These are phyloP conservation scores for Cariama cristata DNA, from an alignment of 2,113 vertebrate species.

Conservation along the genomic window DNA sequence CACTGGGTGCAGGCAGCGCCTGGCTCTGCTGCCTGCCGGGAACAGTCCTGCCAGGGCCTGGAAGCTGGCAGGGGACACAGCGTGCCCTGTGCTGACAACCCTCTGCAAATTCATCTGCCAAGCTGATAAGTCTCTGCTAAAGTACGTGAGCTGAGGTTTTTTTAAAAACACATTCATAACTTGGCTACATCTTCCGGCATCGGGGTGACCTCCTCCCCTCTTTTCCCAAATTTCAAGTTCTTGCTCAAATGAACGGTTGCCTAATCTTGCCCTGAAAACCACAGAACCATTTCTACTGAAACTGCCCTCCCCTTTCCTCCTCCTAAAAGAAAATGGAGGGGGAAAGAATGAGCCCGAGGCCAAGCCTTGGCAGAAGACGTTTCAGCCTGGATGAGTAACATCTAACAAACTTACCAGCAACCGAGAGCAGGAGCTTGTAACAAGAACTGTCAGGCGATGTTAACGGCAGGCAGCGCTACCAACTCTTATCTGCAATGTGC, in stretches of 20 bases:
- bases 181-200: background rate
- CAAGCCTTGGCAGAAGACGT: background rate
- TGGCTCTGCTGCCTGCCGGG: background rate
- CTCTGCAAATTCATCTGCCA: background rate
- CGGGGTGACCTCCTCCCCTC: background rate
- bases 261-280: slow-evolving; percentile 58
- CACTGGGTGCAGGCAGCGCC: background rate
- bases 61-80: background rate
- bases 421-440: background rate
- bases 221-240: slow-evolving; percentile 33
- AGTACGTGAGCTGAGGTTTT: background rate
- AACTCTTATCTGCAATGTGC: background rate
- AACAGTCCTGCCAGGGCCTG: background rate
- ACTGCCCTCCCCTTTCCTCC: slow-evolving; percentile 8
- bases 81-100: background rate
- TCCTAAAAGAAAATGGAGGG: slow-evolving; percentile 32
- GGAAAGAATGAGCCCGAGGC: slow-evolving; percentile 14
- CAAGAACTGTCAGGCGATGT: background rate
- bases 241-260: slow-evolving; percentile 54
- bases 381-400: slow-evolving; percentile 35
- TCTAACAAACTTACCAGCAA: background rate
- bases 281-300: slow-evolving; percentile 48
- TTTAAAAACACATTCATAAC: slow-evolving; percentile 15
- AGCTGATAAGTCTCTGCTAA: background rate
- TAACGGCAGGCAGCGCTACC: background rate